Percentiles rank a stretch among this genome's conserved stretches.
Conservation (phyloP, 2,113 vertebrate genomes). For the Planiliza haematocheilus region DNA sequence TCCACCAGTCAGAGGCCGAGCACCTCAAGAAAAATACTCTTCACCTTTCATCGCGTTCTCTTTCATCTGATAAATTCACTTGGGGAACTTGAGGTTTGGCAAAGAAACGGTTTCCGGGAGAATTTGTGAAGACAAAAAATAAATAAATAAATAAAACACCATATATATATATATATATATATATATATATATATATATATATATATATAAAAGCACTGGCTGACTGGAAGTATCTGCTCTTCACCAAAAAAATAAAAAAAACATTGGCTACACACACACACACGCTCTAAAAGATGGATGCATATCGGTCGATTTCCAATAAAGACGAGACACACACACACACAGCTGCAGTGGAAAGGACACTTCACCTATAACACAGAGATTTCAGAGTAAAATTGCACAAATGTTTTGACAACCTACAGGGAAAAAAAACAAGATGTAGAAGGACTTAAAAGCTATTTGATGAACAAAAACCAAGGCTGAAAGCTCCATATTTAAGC, state of each 20-base stretch:
- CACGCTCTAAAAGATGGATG: too few species aligned
- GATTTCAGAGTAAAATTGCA: conserved; percentile 2
- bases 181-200: too few species aligned
- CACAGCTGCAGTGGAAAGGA: neutral
- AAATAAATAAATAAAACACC: neutral
- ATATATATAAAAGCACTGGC: neutral
- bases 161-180: too few species aligned
- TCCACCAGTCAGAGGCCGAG: conserved; percentile 5
- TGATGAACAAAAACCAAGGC: neutral
- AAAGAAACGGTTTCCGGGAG: neutral
- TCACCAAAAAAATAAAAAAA: too few species aligned
- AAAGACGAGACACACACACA: too few species aligned
- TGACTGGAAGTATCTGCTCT: neutral
- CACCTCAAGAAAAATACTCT: conserved; percentile 15
- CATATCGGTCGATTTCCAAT: too few species aligned
- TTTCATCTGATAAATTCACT: conserved; percentile 42
- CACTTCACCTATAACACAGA: too few species aligned
- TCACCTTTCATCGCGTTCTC: conserved; percentile 30
- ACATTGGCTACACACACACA: neutral
- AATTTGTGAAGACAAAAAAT: too few species aligned
- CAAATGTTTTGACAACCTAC: neutral
- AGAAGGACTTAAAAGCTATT: neutral
- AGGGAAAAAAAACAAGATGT: too few species aligned
- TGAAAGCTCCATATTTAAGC: neutral
- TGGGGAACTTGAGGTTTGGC: conserved; percentile 30